Evolutionary conservation across 2,797 vertebrate species (phyloP).

Genomic region (Mergus octosetaceus): DNA sequence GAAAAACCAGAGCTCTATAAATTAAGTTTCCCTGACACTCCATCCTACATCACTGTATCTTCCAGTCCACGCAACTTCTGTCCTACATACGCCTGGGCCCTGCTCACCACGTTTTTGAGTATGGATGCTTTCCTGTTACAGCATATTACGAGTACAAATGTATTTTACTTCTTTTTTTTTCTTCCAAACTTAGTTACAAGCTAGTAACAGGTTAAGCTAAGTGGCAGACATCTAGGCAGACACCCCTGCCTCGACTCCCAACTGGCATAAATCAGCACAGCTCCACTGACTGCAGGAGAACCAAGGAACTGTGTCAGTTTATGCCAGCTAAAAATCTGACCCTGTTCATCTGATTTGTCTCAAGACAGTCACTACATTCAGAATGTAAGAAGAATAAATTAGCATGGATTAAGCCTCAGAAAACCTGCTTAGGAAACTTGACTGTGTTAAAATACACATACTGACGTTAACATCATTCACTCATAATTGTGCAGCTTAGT

Average conservation of each 20-base stretch:
- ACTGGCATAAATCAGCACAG: background rate
- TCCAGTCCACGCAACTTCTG: background rate
- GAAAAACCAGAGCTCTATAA: background rate
- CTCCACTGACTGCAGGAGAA: background rate
- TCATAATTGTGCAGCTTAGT: background rate
- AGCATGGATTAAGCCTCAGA: slow-evolving; percentile 57
- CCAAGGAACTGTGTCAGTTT: slow-evolving; percentile 4
- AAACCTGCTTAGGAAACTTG: slow-evolving; percentile 54
- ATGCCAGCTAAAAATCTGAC: slow-evolving; percentile 16
- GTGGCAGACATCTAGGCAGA: background rate
- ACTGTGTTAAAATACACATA: background rate
- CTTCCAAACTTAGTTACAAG: background rate
- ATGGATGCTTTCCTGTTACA: background rate
- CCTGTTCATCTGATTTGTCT: slow-evolving; percentile 25
- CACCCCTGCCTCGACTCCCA: background rate
- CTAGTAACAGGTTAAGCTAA: background rate
- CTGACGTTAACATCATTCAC: background rate
- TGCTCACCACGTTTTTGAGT: background rate
- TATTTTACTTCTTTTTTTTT: background rate
- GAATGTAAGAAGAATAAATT: slow-evolving; percentile 48
- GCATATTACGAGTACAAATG: accelerated
- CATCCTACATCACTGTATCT: background rate
- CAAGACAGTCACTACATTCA: slow-evolving; percentile 50
- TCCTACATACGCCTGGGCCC: background rate
- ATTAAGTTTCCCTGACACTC: background rate